These are phyloP conservation scores for Blera fallax DNA, from an alignment of 2,888 invertebrate genomes.

Conservation along the genomic window DNA sequence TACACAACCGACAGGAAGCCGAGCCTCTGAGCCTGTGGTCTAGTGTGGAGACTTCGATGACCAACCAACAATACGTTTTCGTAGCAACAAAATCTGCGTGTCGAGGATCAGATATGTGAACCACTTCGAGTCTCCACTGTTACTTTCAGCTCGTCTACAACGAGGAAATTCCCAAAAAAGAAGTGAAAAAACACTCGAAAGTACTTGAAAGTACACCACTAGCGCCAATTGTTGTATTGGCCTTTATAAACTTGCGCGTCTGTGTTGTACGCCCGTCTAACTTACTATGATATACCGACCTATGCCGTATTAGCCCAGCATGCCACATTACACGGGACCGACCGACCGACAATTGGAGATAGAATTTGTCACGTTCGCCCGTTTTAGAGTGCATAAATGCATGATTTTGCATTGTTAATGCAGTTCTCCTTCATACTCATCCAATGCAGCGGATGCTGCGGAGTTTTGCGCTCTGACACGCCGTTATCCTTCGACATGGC, in stretches of 20 bases:
- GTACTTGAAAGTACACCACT: constrained; percentile 34
- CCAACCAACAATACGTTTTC: too few species aligned
- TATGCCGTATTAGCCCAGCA: constrained; percentile 63
- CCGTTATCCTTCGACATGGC: constrained; percentile 71
- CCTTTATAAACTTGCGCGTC: constrained; percentile 59
- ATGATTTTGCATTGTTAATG: constrained; percentile 80
- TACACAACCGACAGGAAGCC: too few species aligned
- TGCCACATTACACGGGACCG: constrained; percentile 55
- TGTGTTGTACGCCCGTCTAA: constrained; percentile 31
- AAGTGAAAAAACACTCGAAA: neutral
- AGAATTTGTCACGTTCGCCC: constrained; percentile 81
- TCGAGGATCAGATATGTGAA: too few species aligned
- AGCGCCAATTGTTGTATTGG: constrained; percentile 63
- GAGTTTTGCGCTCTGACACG: constrained; percentile 57
- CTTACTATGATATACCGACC: constrained; percentile 51
- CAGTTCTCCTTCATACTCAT: constrained; percentile 3
- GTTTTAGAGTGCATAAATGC: constrained; percentile 78
- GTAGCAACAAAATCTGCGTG: too few species aligned
- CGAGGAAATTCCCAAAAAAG: neutral
- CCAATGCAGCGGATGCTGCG: neutral
- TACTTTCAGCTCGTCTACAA: neutral
- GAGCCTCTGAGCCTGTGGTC: too few species aligned
- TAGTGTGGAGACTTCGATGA: too few species aligned
- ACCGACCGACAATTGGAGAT: constrained; percentile 65
- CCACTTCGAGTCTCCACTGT: constrained; percentile 28